phyloP scores from a whole-genome alignment of 2,888 invertebrate genomes.

The Lepeophtheirus nordmannii region DNA sequence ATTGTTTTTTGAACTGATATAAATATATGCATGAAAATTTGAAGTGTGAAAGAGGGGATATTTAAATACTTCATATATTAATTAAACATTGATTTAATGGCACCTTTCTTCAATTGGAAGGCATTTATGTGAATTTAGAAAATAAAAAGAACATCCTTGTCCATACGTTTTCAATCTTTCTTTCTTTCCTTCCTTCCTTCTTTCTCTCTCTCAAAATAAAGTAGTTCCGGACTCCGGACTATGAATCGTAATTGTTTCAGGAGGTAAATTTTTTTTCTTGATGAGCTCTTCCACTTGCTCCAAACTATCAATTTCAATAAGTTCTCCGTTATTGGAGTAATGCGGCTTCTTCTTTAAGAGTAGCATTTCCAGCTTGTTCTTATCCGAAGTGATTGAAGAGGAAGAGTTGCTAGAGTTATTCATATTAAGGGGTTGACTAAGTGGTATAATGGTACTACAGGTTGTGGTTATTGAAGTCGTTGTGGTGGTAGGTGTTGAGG shows the following conservation, averaged over 20 bases:
- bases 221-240: conserved; percentile 20
- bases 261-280: background rate
- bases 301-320: background rate
- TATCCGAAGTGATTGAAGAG: background rate
- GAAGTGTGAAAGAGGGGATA: no score
- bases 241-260: conserved; percentile 22
- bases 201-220: background rate
- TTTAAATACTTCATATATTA: no score
- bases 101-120: no score
- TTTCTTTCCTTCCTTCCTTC: no score
- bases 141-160: no score
- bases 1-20: no score
- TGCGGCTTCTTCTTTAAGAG: background rate
- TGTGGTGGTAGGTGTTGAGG: background rate
- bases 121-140: no score
- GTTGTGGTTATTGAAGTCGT: background rate
- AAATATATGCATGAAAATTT: no score
- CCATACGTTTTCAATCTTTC: no score
- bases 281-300: conserved; percentile 16
- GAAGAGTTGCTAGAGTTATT: background rate
- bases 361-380: background rate
- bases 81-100: no score
- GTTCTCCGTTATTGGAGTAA: background rate
- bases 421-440: background rate
- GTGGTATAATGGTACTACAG: background rate